Evolutionary conservation across 2,888 invertebrate genomes (phyloP).

Genomic region (Lasioglossum morio): DNA sequence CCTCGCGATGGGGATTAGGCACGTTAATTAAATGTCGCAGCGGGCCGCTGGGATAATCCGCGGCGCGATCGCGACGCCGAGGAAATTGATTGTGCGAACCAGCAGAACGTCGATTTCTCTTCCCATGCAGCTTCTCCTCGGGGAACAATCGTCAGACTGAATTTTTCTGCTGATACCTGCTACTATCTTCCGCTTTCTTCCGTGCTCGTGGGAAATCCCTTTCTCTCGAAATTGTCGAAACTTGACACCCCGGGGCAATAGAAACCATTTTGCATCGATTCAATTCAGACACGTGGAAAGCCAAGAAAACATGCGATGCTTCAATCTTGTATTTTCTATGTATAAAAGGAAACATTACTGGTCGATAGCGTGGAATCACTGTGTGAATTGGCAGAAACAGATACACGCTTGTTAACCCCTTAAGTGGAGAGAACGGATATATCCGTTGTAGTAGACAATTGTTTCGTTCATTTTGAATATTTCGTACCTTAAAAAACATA

Average conservation of each 20-base stretch:
- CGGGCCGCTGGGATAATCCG: slow-evolving; percentile 33
- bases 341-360: neutral
- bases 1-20: slow-evolving; percentile 26
- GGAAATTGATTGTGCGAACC: slow-evolving; percentile 71
- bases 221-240: neutral
- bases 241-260: no score
- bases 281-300: neutral
- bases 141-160: slow-evolving; percentile 54
- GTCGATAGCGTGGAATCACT: neutral
- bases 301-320: neutral
- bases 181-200: slow-evolving; percentile 37
- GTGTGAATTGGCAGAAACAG: slow-evolving; percentile 4
- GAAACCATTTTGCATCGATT: neutral
- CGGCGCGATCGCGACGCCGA: slow-evolving; percentile 38
- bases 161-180: slow-evolving; percentile 13
- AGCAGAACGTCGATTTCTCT: slow-evolving; percentile 68
- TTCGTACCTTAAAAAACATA: neutral
- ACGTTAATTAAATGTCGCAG: slow-evolving; percentile 55
- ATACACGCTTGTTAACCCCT: neutral
- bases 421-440: slow-evolving; percentile 4
- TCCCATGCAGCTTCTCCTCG: slow-evolving; percentile 63
- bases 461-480: neutral
- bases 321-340: neutral
- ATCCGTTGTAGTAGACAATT: neutral
- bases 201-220: slow-evolving; percentile 55